A percentile compares a stretch with the other conserved stretches of the same genome.
Conservation (phyloP, 2,888 invertebrate species). For the Acheta domesticus region DNA sequence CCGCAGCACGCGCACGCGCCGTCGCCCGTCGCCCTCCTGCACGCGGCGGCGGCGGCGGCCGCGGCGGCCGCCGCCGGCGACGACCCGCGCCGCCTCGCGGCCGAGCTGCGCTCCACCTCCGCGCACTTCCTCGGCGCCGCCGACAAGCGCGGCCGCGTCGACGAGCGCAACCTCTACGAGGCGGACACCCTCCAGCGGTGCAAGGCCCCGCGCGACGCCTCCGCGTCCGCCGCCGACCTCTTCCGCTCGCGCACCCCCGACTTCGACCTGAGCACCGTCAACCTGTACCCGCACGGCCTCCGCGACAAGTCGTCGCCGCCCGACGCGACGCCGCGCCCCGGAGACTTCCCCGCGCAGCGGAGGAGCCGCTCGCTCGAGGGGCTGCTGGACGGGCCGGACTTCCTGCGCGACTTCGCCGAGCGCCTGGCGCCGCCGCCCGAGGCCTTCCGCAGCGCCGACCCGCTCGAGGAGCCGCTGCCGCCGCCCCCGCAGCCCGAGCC, state of each 20-base stretch:
- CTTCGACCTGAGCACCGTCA: neutral
- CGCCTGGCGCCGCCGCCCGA: constrained; percentile 18
- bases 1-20: constrained; percentile 40
- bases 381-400: constrained; percentile 52
- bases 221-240: neutral
- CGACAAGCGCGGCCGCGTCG: constrained; percentile 51
- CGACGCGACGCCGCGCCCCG: neutral
- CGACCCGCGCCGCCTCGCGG: constrained; percentile 46
- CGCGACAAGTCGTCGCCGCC: constrained; percentile 43
- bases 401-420: constrained; percentile 38
- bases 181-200: constrained; percentile 60
- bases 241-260: neutral
- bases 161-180: constrained; percentile 70
- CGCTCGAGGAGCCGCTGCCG: constrained; percentile 32
- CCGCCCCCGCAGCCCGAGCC: constrained; percentile 36
- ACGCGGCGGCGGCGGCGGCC: neutral
- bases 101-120: constrained; percentile 45
- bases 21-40: neutral
- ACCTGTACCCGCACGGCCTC: constrained; percentile 48
- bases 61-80: constrained; percentile 2
- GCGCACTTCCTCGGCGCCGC: constrained; percentile 44
- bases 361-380: constrained; percentile 59
- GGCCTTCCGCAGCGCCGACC: constrained; percentile 31
- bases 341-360: constrained; percentile 45
- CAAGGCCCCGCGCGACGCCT: constrained; percentile 39